Evolutionary conservation across 2,797 vertebrate genomes (phyloP).

Genomic region (Apogon talboti): DNA sequence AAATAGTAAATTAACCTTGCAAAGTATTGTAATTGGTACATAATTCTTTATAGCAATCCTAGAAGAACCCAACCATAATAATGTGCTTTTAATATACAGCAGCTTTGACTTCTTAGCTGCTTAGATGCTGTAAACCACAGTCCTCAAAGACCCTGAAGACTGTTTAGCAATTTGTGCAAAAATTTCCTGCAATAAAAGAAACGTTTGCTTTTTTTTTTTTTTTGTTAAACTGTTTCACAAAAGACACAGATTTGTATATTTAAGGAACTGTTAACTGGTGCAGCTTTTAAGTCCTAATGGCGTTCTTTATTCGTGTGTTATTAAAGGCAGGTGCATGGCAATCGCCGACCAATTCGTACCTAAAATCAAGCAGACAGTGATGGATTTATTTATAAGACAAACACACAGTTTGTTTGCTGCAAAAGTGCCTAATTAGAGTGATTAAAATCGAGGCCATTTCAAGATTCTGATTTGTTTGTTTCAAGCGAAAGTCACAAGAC

Average conservation of each 20-base stretch:
- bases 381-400: slow-evolving; percentile 25
- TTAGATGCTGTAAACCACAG: background rate
- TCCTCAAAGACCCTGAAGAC: background rate
- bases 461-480: slow-evolving; percentile 3
- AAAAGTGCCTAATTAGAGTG: slow-evolving; percentile 29
- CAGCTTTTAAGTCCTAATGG: slow-evolving; percentile 43
- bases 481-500: background rate
- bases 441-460: slow-evolving; percentile 12
- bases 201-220: slow-evolving; percentile 19
- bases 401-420: slow-evolving; percentile 20
- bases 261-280: slow-evolving; percentile 48
- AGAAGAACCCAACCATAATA: background rate
- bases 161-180: background rate
- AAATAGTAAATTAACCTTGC: no score
- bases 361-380: slow-evolving; percentile 26
- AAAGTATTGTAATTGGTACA: background rate
- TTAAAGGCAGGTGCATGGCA: slow-evolving; percentile 18
- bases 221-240: slow-evolving; percentile 19
- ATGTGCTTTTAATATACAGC: background rate
- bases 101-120: background rate
- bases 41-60: background rate
- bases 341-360: slow-evolving; percentile 24
- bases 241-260: slow-evolving; percentile 44
- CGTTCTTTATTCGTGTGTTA: slow-evolving; percentile 42
- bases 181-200: slow-evolving; percentile 9